phyloP scores from a whole-genome alignment of 2,888 invertebrate genomes.

The Ormyrus pomaceus region DNA sequence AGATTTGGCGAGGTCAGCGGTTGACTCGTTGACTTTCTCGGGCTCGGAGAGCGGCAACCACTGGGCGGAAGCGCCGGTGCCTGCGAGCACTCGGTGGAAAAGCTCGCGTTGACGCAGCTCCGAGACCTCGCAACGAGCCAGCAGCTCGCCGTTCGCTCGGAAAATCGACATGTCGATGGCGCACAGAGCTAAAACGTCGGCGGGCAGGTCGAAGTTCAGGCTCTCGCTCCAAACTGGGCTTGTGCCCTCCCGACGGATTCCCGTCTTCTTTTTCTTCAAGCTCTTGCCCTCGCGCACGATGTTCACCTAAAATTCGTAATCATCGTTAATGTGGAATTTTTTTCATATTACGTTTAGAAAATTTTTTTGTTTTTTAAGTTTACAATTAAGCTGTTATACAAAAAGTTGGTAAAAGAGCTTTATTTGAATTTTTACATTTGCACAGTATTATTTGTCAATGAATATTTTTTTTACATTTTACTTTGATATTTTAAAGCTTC shows the following conservation, averaged over 20 bases:
- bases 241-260: conserved; percentile 76
- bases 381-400: background rate
- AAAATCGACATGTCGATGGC: conserved; percentile 79
- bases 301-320: conserved; percentile 64
- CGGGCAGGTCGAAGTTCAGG: conserved; percentile 76
- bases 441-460: too few relatives aligned
- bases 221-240: conserved; percentile 78
- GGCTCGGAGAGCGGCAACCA: conserved; percentile 79
- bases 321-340: background rate
- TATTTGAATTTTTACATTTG: too few relatives aligned
- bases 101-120: conserved; percentile 75
- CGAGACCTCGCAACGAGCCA: conserved; percentile 77
- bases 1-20: conserved; percentile 50
- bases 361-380: background rate
- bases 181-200: conserved; percentile 78
- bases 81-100: conserved; percentile 78
- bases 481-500: too few relatives aligned
- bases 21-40: conserved; percentile 55
- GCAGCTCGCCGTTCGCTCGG: conserved; percentile 80
- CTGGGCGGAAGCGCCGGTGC: conserved; percentile 79
- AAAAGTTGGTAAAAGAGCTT: background rate
- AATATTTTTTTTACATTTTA: too few relatives aligned
- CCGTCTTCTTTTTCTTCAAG: conserved; percentile 77
- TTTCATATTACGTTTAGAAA: background rate
- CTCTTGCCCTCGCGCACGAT: conserved; percentile 75